Conservation (phyloP, 2,888 invertebrate genomes). For the Dryobotodes eremita region DNA sequence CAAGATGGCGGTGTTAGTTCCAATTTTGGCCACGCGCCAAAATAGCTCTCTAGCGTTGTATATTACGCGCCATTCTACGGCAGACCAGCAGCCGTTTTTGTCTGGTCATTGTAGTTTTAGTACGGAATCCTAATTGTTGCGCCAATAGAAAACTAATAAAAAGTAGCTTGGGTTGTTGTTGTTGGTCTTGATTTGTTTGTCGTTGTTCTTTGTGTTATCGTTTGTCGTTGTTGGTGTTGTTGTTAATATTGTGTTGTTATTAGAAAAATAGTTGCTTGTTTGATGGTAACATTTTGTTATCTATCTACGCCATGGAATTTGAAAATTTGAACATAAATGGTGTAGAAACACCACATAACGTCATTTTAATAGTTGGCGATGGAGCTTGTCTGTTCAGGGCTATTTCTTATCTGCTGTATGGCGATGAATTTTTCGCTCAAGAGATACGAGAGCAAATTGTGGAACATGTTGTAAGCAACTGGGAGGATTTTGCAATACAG, state of each 20-base stretch:
- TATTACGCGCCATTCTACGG: neutral
- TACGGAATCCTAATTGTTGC: neutral
- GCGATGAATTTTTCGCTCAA: neutral
- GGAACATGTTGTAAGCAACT: neutral
- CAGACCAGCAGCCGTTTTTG: neutral
- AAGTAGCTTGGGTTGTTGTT: neutral
- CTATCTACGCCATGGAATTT: neutral
- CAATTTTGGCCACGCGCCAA: neutral
- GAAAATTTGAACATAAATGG: conserved; percentile 4
- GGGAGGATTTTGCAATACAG: conserved; percentile 12
- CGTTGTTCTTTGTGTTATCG: neutral
- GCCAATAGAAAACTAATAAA: neutral
- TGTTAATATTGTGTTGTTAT: neutral
- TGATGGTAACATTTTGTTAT: neutral
- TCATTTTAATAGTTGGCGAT: conserved; percentile 7
- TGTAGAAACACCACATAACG: neutral
- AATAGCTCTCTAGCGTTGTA: neutral
- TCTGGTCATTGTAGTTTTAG: neutral
- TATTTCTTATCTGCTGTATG: neutral
- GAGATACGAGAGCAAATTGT: conserved; percentile 9
- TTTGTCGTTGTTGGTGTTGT: neutral
- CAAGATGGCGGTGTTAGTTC: neutral
- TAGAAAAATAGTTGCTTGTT: neutral
- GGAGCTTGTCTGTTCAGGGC: conserved; percentile 15
- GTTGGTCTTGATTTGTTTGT: neutral